Evolutionary conservation across 64 coral and sea anemone genomes (phyloP), one percentile per base, ranked within the genome.

Genomic region (Porites lutea): DNA sequence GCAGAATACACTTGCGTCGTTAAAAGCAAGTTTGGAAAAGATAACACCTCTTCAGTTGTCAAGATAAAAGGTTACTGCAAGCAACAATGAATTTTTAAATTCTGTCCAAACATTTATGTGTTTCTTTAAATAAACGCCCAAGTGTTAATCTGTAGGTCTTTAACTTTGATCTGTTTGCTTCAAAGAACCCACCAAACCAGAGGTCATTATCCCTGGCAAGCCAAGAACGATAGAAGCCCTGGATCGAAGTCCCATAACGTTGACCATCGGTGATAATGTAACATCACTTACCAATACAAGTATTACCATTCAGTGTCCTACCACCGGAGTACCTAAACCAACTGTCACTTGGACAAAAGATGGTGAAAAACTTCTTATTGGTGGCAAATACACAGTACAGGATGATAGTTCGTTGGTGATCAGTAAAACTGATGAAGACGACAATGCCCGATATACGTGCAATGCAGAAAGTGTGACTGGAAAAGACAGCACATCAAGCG

Each of bases 301-400:
- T 68, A 77, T 96, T 21, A 90, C 91, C 4, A 90, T 96, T 55
- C 72, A 87, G 49, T 96, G 95, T 78, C 57, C 55, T 14, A 72
- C 47, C 21, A 90, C 67, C 37, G 95, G 95, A 7, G 62, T 90
- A 37, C 95, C 95, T 14, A 80, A 47, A 65, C 92, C 95, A 18
- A 88, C 59, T 47, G 23, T 88, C n/a, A 87, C 95, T 5, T 96
- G 91, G 91, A 87, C 75, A 80, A 93, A 90, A 68, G 82, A 96
- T 80, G 91, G 82, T 6, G 18, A 71, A 16, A 21, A 47, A 52
- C 69, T 96, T 55, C 46, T 59, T 21, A 89, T 10, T 65, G 85
- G 78, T 19, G 88, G 76, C 55, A 83, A 65, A 57, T 83, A 83
- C 22, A 82, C 66, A 22, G 13, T 96, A 15, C 68, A 83, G 16